Conservation (phyloP, 2,797 vertebrate genomes). For the Pseudomugil gertrudae region DNA sequence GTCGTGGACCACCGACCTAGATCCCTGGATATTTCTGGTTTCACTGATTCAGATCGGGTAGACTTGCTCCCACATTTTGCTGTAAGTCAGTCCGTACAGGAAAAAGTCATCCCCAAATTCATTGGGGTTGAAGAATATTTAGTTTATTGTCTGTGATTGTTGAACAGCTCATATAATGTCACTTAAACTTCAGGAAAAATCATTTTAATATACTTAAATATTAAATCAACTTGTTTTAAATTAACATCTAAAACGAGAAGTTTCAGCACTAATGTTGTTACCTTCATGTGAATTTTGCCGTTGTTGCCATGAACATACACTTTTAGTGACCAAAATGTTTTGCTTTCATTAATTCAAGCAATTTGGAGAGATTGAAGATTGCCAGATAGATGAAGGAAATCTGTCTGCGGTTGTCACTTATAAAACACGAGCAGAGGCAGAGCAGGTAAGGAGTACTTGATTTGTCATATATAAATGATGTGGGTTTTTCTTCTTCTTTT, state of each 20-base stretch:
- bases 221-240: background rate
- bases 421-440: conserved; percentile 92
- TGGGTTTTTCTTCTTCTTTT: background rate
- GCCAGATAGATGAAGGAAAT: conserved; percentile 89
- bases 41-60: conserved; percentile 88
- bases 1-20: conserved; percentile 93
- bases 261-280: background rate
- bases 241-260: background rate
- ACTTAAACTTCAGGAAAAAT: background rate
- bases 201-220: background rate
- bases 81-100: conserved; percentile 81
- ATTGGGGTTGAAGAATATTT: background rate
- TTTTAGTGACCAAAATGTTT: conserved; percentile 37
- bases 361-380: conserved; percentile 99
- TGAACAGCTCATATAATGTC: background rate
- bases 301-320: too few relatives aligned
- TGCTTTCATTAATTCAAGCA: conserved; percentile 83
- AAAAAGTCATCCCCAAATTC: background rate
- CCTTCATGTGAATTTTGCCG: background rate
- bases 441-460: conserved; percentile 81
- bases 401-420: conserved; percentile 91
- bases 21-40: conserved; percentile 91
- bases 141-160: too few relatives aligned
- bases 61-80: conserved; percentile 97
- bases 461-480: background rate